Evolutionary conservation across 1,140 invertebrate species (phyloP).

Genomic region (Potamilus streckersoni): DNA sequence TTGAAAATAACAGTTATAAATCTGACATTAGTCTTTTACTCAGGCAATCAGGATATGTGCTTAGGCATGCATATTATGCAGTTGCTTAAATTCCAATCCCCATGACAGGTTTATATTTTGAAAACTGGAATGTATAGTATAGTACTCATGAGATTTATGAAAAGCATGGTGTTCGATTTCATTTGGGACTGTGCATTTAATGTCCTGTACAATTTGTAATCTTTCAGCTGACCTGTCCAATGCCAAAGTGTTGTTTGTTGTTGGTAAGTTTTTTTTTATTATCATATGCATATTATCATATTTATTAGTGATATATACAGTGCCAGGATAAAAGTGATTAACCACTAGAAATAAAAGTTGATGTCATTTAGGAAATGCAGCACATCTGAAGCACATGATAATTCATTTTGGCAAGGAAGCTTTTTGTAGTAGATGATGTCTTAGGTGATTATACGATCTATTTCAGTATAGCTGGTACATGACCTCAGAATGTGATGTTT

Average conservation of each 20-base stretch:
- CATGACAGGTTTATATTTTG: no score
- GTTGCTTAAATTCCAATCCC: no score
- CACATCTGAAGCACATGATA: background rate
- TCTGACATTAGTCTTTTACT: no score
- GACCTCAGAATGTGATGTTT: no score
- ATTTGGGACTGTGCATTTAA: constrained; percentile 1
- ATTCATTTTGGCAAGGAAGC: no score
- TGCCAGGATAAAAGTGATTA: background rate
- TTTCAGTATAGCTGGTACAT: no score
- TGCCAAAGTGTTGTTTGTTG: constrained; percentile 52
- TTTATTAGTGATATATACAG: background rate
- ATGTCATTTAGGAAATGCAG: background rate
- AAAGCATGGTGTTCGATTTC: background rate
- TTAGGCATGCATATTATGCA: no score
- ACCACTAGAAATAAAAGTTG: background rate
- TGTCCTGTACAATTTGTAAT: background rate
- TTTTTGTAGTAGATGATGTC: no score
- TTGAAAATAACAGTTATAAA: no score
- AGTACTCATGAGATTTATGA: background rate
- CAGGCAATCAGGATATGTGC: no score
- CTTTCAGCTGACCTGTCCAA: constrained; percentile 24
- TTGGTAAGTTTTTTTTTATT: constrained; percentile 40
- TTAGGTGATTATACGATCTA: no score
- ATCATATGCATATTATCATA: background rate
- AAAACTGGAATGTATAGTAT: no score